Conservation (phyloP, 2,113 vertebrate genomes). For the Epinephelus cyanopodus region DNA sequence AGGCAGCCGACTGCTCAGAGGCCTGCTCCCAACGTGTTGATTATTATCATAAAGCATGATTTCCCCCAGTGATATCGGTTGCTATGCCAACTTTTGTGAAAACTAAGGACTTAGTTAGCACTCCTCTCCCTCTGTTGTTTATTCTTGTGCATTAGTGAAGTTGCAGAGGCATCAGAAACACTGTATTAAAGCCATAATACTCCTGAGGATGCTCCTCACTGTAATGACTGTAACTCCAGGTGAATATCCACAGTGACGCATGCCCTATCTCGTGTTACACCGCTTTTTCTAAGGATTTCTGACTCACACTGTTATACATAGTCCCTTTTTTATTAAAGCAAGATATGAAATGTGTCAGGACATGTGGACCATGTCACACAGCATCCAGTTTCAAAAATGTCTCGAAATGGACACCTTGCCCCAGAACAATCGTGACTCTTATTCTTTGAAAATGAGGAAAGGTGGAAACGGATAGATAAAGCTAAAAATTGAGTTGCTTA, state of each 20-base stretch:
- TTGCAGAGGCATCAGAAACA: slow-evolving; percentile 49
- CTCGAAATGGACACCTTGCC: neutral
- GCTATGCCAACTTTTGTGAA: slow-evolving; percentile 70
- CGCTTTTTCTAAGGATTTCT: slow-evolving; percentile 20
- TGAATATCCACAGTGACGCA: slow-evolving; percentile 28
- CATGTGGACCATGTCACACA: neutral
- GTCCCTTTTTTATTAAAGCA: neutral
- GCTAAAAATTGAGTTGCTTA: too few species aligned
- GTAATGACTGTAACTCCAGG: slow-evolving; percentile 31
- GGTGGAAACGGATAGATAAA: too few species aligned
- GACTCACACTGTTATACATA: neutral
- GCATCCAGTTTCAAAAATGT: neutral
- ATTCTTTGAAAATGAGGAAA: neutral
- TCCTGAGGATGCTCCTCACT: slow-evolving; percentile 37
- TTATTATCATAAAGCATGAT: slow-evolving; percentile 53
- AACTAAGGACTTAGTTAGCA: slow-evolving; percentile 55
- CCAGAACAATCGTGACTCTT: too few species aligned
- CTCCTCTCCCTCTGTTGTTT: slow-evolving; percentile 42
- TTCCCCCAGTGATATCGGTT: slow-evolving; percentile 48
- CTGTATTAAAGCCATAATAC: slow-evolving; percentile 33
- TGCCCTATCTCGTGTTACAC: slow-evolving; percentile 8
- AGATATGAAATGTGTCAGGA: neutral
- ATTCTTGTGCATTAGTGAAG: slow-evolving; percentile 43
- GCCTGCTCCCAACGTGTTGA: slow-evolving; percentile 49
- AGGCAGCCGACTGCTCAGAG: slow-evolving; percentile 28